These are phyloP conservation scores for Eumacrocentrus americanus DNA, from an alignment of 2,888 invertebrate species.

Conservation along the genomic window DNA sequence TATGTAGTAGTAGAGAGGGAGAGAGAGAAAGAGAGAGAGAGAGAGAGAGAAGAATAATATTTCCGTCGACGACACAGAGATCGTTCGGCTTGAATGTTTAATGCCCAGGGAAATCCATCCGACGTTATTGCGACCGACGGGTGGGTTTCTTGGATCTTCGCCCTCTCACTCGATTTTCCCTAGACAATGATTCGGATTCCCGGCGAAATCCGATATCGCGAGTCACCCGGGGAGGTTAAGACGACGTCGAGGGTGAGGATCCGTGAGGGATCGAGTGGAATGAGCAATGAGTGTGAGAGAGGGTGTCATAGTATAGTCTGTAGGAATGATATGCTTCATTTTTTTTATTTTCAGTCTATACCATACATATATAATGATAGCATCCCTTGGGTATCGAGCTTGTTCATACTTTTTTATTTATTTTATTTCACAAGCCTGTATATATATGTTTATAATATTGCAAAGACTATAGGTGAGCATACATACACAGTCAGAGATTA, in stretches of 20 bases:
- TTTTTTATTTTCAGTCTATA: neutral
- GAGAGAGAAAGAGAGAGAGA: too few relatives aligned
- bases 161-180: conserved; percentile 24
- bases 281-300: neutral
- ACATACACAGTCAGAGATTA: too few relatives aligned
- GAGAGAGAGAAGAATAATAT: neutral
- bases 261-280: neutral
- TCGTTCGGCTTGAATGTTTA: conserved; percentile 33
- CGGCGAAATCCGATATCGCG: conserved; percentile 38
- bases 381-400: too few relatives aligned
- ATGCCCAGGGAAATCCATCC: conserved; percentile 35
- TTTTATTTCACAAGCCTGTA: too few relatives aligned
- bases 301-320: neutral
- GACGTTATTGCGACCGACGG: conserved; percentile 35
- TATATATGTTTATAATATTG: too few relatives aligned
- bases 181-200: conserved; percentile 37
- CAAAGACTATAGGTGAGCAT: too few relatives aligned
- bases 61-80: conserved; percentile 3
- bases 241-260: conserved; percentile 10
- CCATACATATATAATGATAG: too few relatives aligned
- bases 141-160: conserved; percentile 23
- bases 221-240: conserved; percentile 32
- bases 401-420: too few relatives aligned
- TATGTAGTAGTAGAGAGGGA: too few relatives aligned
- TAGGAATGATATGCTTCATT: neutral